Conservation (phyloP, 2,113 vertebrate genomes). For the Amia ocellicauda region DNA sequence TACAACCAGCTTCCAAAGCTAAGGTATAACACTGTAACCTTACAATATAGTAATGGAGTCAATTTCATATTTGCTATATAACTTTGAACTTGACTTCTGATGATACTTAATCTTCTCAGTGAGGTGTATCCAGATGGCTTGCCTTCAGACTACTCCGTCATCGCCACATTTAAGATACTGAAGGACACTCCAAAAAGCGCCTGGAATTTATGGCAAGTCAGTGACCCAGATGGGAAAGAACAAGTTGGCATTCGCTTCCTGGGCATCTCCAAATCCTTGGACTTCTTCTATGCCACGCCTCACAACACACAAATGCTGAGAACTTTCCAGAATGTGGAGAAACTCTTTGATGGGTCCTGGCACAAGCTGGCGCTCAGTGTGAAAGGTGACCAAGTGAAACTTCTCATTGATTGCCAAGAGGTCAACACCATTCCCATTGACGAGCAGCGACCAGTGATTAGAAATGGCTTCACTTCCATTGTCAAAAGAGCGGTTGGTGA, state of each 20-base stretch:
- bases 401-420: conserved; percentile 62
- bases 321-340: conserved; percentile 49
- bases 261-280: conserved; percentile 44
- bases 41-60: too few species aligned
- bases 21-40: background rate
- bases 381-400: conserved; percentile 51
- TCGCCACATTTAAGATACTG: conserved; percentile 60
- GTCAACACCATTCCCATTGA: conserved; percentile 40
- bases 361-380: conserved; percentile 64
- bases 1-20: background rate
- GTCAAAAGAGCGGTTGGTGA: conserved; percentile 52
- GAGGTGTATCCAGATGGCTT: conserved; percentile 61
- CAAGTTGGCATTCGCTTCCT: conserved; percentile 55
- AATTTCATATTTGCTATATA: conserved; percentile 1
- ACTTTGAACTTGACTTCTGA: conserved; percentile 18
- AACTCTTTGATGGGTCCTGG: conserved; percentile 63
- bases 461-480: conserved; percentile 48
- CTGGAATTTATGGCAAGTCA: conserved; percentile 71
- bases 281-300: conserved; percentile 52
- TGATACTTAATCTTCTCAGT: too few species aligned
- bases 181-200: conserved; percentile 42
- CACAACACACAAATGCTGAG: conserved; percentile 43
- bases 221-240: conserved; percentile 49
- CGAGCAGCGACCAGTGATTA: conserved; percentile 40
- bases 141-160: conserved; percentile 60